A percentile compares a stretch with the other conserved stretches of the same genome.
Conservation (phyloP, 2,888 invertebrate genomes). For the Chymomyza amoena region DNA sequence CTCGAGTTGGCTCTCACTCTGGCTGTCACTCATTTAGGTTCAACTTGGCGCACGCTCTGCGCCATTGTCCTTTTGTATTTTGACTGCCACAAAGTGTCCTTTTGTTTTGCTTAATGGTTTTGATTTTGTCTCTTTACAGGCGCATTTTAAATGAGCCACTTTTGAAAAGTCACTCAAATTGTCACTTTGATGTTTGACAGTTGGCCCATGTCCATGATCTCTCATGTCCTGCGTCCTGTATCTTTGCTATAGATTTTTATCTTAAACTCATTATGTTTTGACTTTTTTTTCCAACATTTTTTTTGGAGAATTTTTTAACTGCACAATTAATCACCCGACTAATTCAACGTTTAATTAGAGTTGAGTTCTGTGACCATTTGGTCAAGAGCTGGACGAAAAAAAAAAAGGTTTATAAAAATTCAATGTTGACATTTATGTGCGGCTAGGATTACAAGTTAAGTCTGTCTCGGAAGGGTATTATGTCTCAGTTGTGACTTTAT, state of each 20-base stretch:
- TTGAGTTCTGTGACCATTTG: slow-evolving; percentile 16
- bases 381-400: neutral
- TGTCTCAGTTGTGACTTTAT: neutral
- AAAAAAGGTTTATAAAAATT: neutral
- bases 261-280: slow-evolving; percentile 9
- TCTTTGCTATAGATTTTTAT: slow-evolving; percentile 37
- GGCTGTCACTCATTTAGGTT: slow-evolving; percentile 41
- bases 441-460: neutral
- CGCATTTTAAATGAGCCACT: slow-evolving; percentile 65
- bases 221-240: neutral
- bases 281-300: slow-evolving; percentile 9
- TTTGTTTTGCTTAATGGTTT: slow-evolving; percentile 45
- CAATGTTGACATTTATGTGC: neutral
- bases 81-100: slow-evolving; percentile 53
- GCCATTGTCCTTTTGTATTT: slow-evolving; percentile 58
- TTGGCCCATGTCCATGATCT: neutral
- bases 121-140: slow-evolving; percentile 27
- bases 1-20: slow-evolving; percentile 30
- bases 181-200: slow-evolving; percentile 70
- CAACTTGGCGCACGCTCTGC: neutral
- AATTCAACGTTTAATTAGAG: slow-evolving; percentile 64
- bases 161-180: slow-evolving; percentile 64
- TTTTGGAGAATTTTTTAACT: slow-evolving; percentile 40
- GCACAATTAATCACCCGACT: slow-evolving; percentile 63
- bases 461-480: neutral